These are phyloP conservation scores for Rhea pennata DNA, from an alignment of 2,113 vertebrate genomes.

Conservation along the genomic window DNA sequence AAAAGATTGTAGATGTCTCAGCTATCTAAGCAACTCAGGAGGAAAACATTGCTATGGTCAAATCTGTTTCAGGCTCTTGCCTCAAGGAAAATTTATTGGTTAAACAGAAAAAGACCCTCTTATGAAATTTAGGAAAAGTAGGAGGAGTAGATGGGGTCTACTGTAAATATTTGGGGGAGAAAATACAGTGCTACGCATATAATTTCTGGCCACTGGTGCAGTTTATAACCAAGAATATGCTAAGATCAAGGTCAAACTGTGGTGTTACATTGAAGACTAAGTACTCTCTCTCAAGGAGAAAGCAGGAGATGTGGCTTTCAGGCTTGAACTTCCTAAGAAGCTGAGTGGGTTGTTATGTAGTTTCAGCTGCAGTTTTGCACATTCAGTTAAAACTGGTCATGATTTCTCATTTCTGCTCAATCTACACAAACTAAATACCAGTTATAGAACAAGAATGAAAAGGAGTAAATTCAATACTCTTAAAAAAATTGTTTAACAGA, in stretches of 20 bases:
- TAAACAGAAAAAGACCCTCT: not conserved
- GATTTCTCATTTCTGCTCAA: not conserved
- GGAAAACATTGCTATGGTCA: not conserved
- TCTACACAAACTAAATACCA: not conserved
- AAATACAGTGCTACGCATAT: not conserved
- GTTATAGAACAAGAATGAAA: not conserved
- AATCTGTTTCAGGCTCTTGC: not conserved
- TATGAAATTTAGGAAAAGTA: not conserved
- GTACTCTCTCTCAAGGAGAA: not conserved
- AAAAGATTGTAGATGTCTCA: not conserved
- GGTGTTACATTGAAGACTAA: not conserved
- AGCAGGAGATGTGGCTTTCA: not conserved
- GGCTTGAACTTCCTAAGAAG: not conserved
- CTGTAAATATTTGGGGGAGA: not conserved
- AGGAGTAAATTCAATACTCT: not conserved
- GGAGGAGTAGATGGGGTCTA: not conserved
- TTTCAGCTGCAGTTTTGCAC: not conserved
- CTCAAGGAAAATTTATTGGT: not conserved
- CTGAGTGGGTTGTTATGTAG: accelerated
- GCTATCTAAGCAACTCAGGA: not conserved
- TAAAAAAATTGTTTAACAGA: not conserved
- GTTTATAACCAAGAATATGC: not conserved
- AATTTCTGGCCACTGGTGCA: not conserved
- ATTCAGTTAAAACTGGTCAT: not conserved
- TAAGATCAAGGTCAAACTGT: not conserved